phyloP scores from a whole-genome alignment of 2,113 vertebrate genomes.

The Scalopus aquaticus region DNA sequence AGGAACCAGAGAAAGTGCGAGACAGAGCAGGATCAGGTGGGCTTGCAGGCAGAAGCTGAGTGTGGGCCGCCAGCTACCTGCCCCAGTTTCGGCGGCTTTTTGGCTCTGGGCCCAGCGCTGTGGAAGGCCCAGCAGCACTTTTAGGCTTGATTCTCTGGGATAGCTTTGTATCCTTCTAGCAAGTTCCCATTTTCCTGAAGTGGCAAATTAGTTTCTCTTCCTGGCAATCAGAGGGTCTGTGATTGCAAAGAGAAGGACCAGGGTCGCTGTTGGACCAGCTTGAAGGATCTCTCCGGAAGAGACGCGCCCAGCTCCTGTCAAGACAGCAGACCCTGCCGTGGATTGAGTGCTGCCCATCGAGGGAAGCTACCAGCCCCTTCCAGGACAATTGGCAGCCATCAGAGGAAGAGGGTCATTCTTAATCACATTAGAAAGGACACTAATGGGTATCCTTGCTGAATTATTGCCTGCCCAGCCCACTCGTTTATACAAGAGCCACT shows the following conservation, averaged over 20 bases:
- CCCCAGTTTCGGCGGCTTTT: neutral
- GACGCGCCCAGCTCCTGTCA: accelerated
- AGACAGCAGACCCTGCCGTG: accelerated
- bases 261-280: accelerated
- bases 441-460: neutral
- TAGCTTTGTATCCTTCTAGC: neutral
- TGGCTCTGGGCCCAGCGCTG: neutral
- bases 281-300: neutral
- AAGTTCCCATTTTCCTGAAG: neutral
- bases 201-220: neutral
- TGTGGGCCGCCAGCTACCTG: neutral
- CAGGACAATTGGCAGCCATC: neutral
- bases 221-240: no score
- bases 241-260: neutral
- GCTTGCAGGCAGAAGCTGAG: neutral
- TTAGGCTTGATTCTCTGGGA: neutral
- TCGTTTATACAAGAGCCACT: neutral
- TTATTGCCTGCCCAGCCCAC: neutral
- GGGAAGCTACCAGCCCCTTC: neutral
- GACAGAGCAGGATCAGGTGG: accelerated
- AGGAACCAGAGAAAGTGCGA: neutral
- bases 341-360: accelerated
- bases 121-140: no score
- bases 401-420: neutral
- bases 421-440: neutral